phyloP scores from a whole-genome alignment of 92 coral and sea anemone species.

The Bergia sp. region DNA sequence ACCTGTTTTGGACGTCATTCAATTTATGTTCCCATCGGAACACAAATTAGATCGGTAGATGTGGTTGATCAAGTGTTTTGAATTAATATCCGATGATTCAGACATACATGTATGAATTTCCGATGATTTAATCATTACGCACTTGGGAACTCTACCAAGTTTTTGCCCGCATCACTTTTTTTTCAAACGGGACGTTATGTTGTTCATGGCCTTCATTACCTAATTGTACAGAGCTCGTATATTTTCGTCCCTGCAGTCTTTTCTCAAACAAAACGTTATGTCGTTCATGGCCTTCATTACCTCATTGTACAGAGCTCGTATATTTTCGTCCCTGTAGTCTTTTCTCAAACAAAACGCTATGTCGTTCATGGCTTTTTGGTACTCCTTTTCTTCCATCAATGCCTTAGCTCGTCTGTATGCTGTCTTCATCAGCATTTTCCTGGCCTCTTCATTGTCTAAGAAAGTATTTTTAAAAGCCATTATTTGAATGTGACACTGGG shows the following conservation, averaged over 20 bases:
- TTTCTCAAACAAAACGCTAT: constrained; percentile 78
- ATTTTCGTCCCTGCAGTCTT: constrained; percentile 56
- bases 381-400: constrained; percentile 64
- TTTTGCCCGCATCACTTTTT: too few species aligned
- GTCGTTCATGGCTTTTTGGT: constrained; percentile 84
- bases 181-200: too few species aligned
- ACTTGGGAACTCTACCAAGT: too few species aligned
- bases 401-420: constrained; percentile 92
- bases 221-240: constrained; percentile 65
- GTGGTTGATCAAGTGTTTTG: too few species aligned
- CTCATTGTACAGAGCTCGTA: constrained; percentile 67
- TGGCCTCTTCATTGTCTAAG: constrained; percentile 81
- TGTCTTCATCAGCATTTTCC: constrained; percentile 82
- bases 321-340: constrained; percentile 57
- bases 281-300: constrained; percentile 47
- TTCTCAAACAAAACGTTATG: constrained; percentile 57
- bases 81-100: too few species aligned
- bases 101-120: too few species aligned
- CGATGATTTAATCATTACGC: too few species aligned
- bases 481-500: background rate
- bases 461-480: background rate
- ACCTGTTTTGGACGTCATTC: too few species aligned
- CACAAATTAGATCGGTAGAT: too few species aligned
- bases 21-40: too few species aligned
- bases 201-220: constrained; percentile 52